Conservation (phyloP, 2,113 vertebrate species). For the Columbina picui region DNA sequence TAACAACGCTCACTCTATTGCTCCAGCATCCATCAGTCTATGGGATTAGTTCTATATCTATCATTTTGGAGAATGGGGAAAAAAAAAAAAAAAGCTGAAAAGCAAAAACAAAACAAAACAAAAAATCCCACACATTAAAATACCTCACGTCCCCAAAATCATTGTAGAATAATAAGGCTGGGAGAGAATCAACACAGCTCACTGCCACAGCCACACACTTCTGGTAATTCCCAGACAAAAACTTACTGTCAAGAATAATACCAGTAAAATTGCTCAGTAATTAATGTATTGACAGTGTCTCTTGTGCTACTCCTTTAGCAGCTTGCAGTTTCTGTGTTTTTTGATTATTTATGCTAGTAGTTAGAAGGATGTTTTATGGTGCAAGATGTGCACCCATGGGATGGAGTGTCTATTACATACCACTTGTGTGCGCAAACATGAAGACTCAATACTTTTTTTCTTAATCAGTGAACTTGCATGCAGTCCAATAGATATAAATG, state of each 20-base stretch:
- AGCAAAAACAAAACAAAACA: background rate
- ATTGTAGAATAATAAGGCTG: background rate
- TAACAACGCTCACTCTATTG: background rate
- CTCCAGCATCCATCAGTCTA: constrained; percentile 1
- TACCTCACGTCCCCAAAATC: background rate
- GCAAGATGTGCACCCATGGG: background rate
- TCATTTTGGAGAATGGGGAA: background rate
- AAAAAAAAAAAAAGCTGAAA: background rate
- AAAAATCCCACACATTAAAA: background rate
- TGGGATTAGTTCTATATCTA: background rate
- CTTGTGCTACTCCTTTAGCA: background rate
- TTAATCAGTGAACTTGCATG: background rate
- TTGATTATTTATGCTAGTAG: background rate
- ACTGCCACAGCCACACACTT: background rate
- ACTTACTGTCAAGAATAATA: background rate
- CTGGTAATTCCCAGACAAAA: background rate
- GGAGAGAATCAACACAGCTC: background rate
- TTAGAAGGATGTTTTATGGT: background rate
- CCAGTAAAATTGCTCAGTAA: background rate
- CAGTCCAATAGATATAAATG: background rate
- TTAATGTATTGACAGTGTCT: background rate
- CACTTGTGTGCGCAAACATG: background rate
- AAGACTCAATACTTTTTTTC: background rate
- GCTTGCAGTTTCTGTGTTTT: background rate
- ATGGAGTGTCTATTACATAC: background rate